Evolutionary conservation across 2,113 vertebrate species (phyloP).

Genomic region (Sinocyclocheilus grahami): DNA sequence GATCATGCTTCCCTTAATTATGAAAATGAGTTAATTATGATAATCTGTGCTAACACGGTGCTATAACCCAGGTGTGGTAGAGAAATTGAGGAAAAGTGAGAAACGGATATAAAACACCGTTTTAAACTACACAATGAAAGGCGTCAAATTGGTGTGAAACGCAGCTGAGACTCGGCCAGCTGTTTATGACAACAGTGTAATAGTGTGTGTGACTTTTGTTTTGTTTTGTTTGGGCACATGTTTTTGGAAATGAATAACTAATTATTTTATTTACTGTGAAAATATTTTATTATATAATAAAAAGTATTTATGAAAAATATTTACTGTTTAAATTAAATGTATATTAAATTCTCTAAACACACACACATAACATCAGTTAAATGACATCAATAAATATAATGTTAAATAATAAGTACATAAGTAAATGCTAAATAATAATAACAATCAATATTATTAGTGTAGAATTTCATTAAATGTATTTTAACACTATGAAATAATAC

Average conservation of each 20-base stretch:
- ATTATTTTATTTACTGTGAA: background rate
- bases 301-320: too few species aligned
- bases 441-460: too few species aligned
- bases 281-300: background rate
- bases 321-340: too few species aligned
- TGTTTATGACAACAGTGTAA: background rate
- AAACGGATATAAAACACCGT: background rate
- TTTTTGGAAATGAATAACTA: background rate
- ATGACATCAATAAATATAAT: background rate
- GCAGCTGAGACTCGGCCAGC: background rate
- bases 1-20: background rate
- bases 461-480: too few species aligned
- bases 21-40: background rate
- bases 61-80: background rate
- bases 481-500: too few species aligned
- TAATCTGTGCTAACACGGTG: background rate
- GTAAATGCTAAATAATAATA: too few species aligned
- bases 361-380: too few species aligned
- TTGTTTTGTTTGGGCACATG: background rate
- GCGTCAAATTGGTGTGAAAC: slow-evolving; percentile 9
- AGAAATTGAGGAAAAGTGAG: slow-evolving; percentile 5
- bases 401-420: too few species aligned
- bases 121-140: background rate
- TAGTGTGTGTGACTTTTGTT: background rate
- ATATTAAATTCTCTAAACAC: too few species aligned